Conservation (phyloP, 2,113 vertebrate genomes). For the Anguilla rostrata region DNA sequence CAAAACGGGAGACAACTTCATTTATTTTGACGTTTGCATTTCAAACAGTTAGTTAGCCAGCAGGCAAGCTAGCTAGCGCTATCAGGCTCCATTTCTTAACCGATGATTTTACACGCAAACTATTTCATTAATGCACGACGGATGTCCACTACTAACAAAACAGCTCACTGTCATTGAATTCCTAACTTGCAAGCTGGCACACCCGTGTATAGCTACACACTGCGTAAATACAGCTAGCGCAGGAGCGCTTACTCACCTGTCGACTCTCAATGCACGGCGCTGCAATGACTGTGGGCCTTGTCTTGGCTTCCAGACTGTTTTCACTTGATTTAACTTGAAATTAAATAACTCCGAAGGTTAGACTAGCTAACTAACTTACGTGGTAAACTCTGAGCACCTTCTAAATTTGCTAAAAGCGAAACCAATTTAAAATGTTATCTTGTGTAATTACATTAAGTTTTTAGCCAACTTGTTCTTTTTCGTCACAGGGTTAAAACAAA, state of each 20-base stretch:
- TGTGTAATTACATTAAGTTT: neutral
- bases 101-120: neutral
- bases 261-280: conserved; percentile 55
- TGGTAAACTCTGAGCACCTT: neutral
- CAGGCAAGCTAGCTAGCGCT: neutral
- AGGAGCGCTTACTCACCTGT: conserved; percentile 63
- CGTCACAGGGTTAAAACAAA: conserved; percentile 15
- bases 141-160: neutral
- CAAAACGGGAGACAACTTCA: neutral
- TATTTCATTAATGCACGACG: neutral
- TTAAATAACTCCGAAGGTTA: neutral
- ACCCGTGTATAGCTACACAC: conserved; percentile 9
- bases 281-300: conserved; percentile 53
- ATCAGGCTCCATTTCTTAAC: neutral
- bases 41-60: neutral
- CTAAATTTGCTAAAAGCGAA: conserved; percentile 9
- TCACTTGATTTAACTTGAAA: neutral
- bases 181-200: neutral
- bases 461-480: conserved; percentile 22
- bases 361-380: neutral
- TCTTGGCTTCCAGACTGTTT: conserved; percentile 51
- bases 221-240: conserved; percentile 8
- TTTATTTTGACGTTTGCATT: neutral
- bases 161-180: neutral
- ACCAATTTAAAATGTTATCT: conserved; percentile 10